A percentile compares a stretch with the other conserved stretches of the same genome.
Conservation (phyloP, 1,140 invertebrate genomes). For the Episyrphus balteatus region DNA sequence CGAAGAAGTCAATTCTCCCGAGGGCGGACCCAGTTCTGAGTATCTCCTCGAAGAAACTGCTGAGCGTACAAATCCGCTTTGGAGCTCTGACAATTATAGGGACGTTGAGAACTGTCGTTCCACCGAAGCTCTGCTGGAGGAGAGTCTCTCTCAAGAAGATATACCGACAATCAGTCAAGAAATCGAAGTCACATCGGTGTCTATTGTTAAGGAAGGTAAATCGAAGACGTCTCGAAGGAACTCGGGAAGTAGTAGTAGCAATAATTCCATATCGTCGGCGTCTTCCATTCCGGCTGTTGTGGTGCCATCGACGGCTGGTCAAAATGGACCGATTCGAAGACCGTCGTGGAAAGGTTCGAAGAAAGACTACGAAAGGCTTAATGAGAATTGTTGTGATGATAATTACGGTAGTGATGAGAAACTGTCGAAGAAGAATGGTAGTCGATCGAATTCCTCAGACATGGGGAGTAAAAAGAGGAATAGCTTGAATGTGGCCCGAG, state of each 20-base stretch:
- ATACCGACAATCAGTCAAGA: neutral
- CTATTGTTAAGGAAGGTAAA: slow-evolving; percentile 3
- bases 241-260: slow-evolving; percentile 4
- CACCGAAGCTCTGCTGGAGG: slow-evolving; percentile 23
- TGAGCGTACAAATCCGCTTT: neutral
- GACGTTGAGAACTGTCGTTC: slow-evolving; percentile 34
- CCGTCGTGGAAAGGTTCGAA: neutral
- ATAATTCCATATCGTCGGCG: slow-evolving; percentile 1
- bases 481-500: too few relatives aligned
- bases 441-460: slow-evolving; percentile 5
- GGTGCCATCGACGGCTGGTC: neutral
- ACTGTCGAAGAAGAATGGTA: slow-evolving; percentile 13
- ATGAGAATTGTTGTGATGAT: too few relatives aligned
- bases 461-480: neutral
- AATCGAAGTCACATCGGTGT: neutral
- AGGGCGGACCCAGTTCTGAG: slow-evolving; percentile 10
- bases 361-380: slow-evolving; percentile 1
- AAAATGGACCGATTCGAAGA: neutral
- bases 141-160: neutral
- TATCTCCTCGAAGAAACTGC: slow-evolving; percentile 18
- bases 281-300: neutral
- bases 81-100: neutral
- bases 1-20: slow-evolving; percentile 25
- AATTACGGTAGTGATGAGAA: slow-evolving; percentile 2
- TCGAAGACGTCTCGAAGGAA: neutral